These are phyloP conservation scores for Syritta pipiens DNA, from an alignment of 2,888 invertebrate genomes.

Conservation along the genomic window DNA sequence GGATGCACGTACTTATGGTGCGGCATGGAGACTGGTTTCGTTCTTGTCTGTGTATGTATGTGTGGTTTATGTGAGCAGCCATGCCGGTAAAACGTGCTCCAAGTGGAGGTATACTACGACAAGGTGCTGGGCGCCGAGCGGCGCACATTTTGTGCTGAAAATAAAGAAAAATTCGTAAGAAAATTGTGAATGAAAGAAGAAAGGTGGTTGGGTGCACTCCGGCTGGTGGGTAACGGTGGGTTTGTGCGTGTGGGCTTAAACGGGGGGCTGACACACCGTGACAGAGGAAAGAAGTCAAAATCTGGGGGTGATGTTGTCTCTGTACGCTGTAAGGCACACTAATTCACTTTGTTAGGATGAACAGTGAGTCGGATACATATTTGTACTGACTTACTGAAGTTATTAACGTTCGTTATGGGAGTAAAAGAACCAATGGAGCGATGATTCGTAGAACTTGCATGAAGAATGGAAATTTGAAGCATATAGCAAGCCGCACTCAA, in stretches of 20 bases:
- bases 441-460: too few relatives aligned
- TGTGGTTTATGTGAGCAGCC: constrained; percentile 15
- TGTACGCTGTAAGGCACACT: background rate
- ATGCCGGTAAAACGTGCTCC: constrained; percentile 59
- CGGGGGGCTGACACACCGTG: background rate
- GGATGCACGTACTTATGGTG: constrained; percentile 28
- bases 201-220: constrained; percentile 12
- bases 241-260: constrained; percentile 17
- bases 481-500: too few relatives aligned
- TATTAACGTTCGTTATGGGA: too few relatives aligned
- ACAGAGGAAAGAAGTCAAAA: background rate
- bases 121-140: constrained; percentile 15
- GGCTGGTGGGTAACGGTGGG: constrained; percentile 19
- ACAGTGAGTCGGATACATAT: constrained; percentile 1
- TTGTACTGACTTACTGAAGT: background rate
- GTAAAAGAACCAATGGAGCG: too few relatives aligned
- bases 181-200: constrained; percentile 52
- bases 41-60: background rate
- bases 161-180: constrained; percentile 34
- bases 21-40: constrained; percentile 24
- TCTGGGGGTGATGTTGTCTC: constrained; percentile 10
- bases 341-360: background rate
- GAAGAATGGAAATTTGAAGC: too few relatives aligned
- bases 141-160: constrained; percentile 30
- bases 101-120: constrained; percentile 35